Percentiles rank a stretch among this genome's conserved stretches.
Conservation (phyloP, 2,113 vertebrate genomes). For the Labeo rohita region DNA sequence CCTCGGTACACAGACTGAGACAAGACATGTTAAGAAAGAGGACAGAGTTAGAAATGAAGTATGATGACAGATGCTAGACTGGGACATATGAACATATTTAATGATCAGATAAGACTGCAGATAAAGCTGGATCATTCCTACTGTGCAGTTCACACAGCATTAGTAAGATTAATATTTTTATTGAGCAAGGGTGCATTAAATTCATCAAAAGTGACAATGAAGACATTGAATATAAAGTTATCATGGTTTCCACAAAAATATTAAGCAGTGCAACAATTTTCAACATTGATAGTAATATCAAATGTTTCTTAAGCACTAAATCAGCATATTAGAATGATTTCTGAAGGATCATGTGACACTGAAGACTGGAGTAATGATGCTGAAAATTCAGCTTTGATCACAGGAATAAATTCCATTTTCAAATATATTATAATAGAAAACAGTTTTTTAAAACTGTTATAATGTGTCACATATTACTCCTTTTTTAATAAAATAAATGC, state of each 20-base stretch:
- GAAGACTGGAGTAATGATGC: background rate
- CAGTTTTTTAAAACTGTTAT: background rate
- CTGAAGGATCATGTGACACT: background rate
- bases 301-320: background rate
- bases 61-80: background rate
- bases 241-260: background rate
- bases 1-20: conserved; percentile 92
- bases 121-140: background rate
- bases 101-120: background rate
- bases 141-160: background rate
- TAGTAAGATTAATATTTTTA: background rate
- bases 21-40: conserved; percentile 68
- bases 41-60: conserved; percentile 64
- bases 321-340: background rate
- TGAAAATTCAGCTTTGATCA: background rate
- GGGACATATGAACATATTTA: conserved; percentile 5
- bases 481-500: background rate
- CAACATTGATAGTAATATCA: background rate
- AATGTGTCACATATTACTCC: background rate
- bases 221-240: background rate
- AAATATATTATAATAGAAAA: background rate
- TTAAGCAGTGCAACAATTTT: background rate
- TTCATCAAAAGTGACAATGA: background rate
- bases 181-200: background rate
- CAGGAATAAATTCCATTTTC: background rate